Evolutionary conservation across 2,888 invertebrate species (phyloP).

Genomic region (Mongoloraphidia duomilia): DNA sequence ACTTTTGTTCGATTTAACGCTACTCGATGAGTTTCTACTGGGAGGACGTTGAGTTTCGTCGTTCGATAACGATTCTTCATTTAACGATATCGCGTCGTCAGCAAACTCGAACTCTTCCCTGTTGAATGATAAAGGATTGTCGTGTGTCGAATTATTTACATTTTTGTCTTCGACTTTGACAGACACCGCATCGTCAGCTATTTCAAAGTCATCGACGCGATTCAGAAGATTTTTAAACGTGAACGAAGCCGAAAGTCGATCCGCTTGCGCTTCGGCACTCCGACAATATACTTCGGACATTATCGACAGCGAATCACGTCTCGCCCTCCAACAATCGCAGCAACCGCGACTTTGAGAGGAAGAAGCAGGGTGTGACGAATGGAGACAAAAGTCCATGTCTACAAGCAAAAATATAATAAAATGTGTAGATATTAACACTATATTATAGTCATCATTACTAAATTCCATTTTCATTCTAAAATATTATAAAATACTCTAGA

Average conservation of each 20-base stretch:
- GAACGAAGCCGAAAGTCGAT: constrained; percentile 16
- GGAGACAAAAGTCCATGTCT: too few relatives aligned
- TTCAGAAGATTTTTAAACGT: constrained; percentile 22
- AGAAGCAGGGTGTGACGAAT: constrained; percentile 26
- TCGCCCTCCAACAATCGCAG: constrained; percentile 27
- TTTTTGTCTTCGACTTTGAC: constrained; percentile 22
- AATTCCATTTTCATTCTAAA: too few relatives aligned
- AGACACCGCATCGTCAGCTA: constrained; percentile 37
- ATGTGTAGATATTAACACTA: too few relatives aligned
- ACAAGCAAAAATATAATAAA: too few relatives aligned
- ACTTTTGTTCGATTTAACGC: constrained; percentile 23
- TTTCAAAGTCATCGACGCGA: constrained; percentile 35
- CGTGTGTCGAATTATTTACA: neutral
- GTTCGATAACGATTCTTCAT: constrained; percentile 19
- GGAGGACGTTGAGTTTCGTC: constrained; percentile 22
- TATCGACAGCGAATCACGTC: constrained; percentile 26
- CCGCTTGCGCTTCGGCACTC: constrained; percentile 19
- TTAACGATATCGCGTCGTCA: constrained; percentile 29
- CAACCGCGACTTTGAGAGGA: constrained; percentile 23
- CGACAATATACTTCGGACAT: constrained; percentile 47
- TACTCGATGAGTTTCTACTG: constrained; percentile 24
- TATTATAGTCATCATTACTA: too few relatives aligned
- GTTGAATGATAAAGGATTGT: constrained; percentile 6
- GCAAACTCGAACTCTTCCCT: constrained; percentile 30
- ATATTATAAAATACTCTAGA: too few relatives aligned